Base-by-base conservation (phyloP, 2,888 invertebrate genomes). In the Sturmia bella region DNA sequence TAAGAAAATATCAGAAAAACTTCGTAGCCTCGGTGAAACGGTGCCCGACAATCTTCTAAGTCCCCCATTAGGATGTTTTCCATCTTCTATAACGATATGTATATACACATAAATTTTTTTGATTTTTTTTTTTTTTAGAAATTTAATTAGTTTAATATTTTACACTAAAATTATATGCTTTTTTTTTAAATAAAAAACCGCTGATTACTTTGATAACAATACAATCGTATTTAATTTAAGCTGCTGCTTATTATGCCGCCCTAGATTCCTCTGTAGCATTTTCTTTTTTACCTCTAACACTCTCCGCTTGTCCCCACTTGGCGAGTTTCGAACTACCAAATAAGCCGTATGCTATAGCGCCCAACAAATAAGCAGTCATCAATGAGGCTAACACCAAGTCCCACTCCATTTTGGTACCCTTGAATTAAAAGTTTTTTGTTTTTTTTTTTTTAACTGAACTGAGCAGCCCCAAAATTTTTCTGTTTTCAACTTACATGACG, bases 361-460 rank as follows among this genome's bases (percentile, higher is more conserved):
- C 91, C 21, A 91, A 61, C 2, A 86, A 66, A 84, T 91, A 91
- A 1, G 89, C 85, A 0, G 84, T 85, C 12, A 89, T 89, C 50
- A 91, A 86, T 6, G 91, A 87, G 54, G 88, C 85, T 72, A 92
- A 88, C 3, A 92, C 89, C 1, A 84, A 74, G 74, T 90, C 87
- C 92, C 92, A 92, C 83, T 92, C 91, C 2, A 86, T 86, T 74
- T 90, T 89, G 1, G 86, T 88, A 15, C 91, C 91, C 91, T 92
- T 17, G 77, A 74, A 61, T 52, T 11, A 4, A 37, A 24, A 48
- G 15, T 39, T 43, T 52, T 21, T 9, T 19, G 50, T n/a, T n/a
- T n/a, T n/a, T n/a, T n/a, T n/a, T n/a, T n/a, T n/a, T n/a, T n/a
- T 45, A 48, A 6, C 48, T n/a, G 17, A 5, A n/a, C 11, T 12